Evolutionary conservation across 2,797 vertebrate species (phyloP).

Genomic region (Ctenochaetus hawaiiensis): DNA sequence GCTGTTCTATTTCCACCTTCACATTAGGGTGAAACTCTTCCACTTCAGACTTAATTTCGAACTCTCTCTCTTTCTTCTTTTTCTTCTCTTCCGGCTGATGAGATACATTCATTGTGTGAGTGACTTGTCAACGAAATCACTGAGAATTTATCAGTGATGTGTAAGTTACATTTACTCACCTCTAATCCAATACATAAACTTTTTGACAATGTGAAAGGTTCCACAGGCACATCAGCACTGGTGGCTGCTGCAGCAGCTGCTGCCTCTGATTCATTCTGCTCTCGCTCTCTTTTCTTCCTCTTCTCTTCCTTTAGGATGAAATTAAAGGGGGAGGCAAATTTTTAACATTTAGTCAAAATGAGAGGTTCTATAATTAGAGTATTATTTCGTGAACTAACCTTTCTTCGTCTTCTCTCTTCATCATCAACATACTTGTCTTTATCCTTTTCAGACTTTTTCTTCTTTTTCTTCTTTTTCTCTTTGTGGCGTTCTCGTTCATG

Average conservation of each 20-base stretch:
- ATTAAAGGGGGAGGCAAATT: background rate
- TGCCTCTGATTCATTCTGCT: conserved; percentile 91
- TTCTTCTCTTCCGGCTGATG: conserved; percentile 91
- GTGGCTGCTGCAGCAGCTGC: conserved; percentile 68
- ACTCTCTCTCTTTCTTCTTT: conserved; percentile 89
- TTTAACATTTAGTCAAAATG: background rate
- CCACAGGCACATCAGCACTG: conserved; percentile 67
- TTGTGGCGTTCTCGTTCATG: conserved; percentile 95
- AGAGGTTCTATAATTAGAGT: background rate
- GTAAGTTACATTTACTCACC: conserved; percentile 61
- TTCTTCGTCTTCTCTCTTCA: conserved; percentile 93
- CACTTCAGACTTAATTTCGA: conserved; percentile 89
- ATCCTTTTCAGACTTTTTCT: conserved; percentile 97
- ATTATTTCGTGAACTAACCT: conserved; percentile 80
- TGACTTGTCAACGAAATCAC: background rate
- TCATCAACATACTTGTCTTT: conserved; percentile 95
- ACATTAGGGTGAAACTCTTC: conserved; percentile 86
- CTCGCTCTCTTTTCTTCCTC: conserved; percentile 95
- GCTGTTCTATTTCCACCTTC: conserved; percentile 85
- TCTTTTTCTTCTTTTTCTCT: conserved; percentile 99
- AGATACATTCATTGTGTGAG: conserved; percentile 10
- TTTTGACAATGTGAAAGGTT: conserved; percentile 85
- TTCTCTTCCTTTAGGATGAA: conserved; percentile 90
- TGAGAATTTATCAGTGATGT: background rate
- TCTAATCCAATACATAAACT: conserved; percentile 76